Conservation (phyloP, 2,113 vertebrate genomes). For the Brachyhypopomus occidentalis region DNA sequence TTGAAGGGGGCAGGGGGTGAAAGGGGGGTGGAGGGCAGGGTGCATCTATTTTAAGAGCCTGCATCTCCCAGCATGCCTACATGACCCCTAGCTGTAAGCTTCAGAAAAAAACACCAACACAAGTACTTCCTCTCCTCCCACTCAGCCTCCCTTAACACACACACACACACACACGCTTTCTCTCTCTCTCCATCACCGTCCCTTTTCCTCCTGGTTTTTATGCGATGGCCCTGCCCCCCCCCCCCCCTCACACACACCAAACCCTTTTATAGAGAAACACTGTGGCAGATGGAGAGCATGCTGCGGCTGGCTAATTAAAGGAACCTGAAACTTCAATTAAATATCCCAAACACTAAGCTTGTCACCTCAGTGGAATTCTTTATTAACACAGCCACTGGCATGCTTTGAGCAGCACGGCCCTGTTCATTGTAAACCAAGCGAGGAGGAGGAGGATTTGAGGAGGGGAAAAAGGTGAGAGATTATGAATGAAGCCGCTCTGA, state of each 20-base stretch:
- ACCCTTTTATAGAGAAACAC: conserved; percentile 42
- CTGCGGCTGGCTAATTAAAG: conserved; percentile 54
- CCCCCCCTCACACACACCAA: neutral
- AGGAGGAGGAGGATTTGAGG: neutral
- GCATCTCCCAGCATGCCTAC: neutral
- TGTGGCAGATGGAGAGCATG: conserved; percentile 51
- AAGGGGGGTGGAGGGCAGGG: no score
- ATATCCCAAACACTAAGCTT: conserved; percentile 51
- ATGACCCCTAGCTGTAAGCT: conserved; percentile 1
- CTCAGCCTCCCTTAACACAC: neutral
- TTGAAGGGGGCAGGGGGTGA: no score
- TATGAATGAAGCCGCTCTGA: conserved; percentile 35
- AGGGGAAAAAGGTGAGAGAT: conserved; percentile 17
- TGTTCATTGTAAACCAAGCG: conserved; percentile 41
- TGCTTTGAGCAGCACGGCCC: conserved; percentile 29
- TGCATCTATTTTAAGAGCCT: neutral
- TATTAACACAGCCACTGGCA: conserved; percentile 46
- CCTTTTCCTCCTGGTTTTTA: conserved; percentile 24
- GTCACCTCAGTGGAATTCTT: conserved; percentile 52
- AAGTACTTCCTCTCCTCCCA: conserved; percentile 40
- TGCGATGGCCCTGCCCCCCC: conserved; percentile 2
- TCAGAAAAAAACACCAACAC: conserved; percentile 29
- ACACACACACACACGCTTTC: neutral
- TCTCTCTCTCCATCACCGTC: no score
- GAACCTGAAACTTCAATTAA: conserved; percentile 54